Evolutionary conservation across 1,140 invertebrate genomes (phyloP), one percentile per base, ranked within the genome.

Genomic region (Tyrophagus putrescentiae): DNA sequence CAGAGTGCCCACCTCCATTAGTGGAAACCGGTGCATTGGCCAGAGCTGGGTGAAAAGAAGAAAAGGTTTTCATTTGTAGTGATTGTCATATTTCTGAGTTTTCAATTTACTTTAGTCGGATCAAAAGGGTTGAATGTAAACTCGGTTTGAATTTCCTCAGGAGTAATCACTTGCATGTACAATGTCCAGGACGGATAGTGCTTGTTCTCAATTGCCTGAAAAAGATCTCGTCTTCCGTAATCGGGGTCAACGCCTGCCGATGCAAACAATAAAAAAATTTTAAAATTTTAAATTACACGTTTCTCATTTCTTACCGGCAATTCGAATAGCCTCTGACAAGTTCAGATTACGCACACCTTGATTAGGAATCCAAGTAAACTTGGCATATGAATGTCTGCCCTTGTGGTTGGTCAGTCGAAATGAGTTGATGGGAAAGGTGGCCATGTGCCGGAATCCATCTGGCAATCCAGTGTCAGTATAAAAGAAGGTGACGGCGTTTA

Each of bases 341-440:
- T 77, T 68, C 60, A 96, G 69, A 71, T 89, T 91, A 68, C 88
- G 88, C 60, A 94, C 87, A 13, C 86, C 85, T 74, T 94, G 88
- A 69, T 88, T 79, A 56, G 85, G 86, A 79, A 84, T 66, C 33
- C 57, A 34, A 29, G 94, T 89, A 77, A 95, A 96, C 78, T 95
- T 96, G 64, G 84, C 86, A 71, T 87, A 96, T 45, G 87, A 75
- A 16, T 79, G 71, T 58, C 86, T 80, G 56, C 84, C 74, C 16
- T 74, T 77, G 72, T 96, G 95, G 2, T 95, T 95, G 1, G 95
- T 79, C 58, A 95, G 70, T 70, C 93, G 93, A 70, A 93, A 96
- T 3, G 92, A 95, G 71, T 97, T 90, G 3, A 87, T 90, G 1
- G 89, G 89, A 71, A 91, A 96, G 18, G 92, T 88, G 70, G 96